These are phyloP conservation scores for Nymphalis polychloros DNA, from an alignment of 2,888 invertebrate genomes.

Conservation along the genomic window DNA sequence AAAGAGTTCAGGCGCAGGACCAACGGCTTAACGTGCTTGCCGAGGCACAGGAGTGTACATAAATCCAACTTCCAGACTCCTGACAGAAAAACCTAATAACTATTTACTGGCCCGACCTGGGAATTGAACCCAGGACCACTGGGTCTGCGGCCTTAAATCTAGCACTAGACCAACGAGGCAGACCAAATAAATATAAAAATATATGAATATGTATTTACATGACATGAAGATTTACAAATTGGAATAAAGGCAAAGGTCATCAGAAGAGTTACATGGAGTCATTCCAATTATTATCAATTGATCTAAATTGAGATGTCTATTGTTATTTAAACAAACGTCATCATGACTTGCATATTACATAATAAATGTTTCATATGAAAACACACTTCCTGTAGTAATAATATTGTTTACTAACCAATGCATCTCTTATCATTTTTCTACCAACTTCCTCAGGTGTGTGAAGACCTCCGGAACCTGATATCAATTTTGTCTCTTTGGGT, in stretches of 20 bases:
- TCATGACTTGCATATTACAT: constrained; percentile 13
- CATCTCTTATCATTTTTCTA: constrained; percentile 88
- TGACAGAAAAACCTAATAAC: too few species aligned
- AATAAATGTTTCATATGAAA: not conserved
- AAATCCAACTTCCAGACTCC: too few species aligned
- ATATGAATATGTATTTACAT: not conserved
- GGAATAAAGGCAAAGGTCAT: too few species aligned
- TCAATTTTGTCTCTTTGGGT: constrained; percentile 92
- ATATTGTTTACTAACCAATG: constrained; percentile 82
- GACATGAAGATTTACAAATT: too few species aligned
- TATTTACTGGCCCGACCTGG: too few species aligned
- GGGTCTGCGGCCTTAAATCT: too few species aligned
- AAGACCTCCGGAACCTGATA: constrained; percentile 90
- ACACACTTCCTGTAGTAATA: not conserved
- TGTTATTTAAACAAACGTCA: constrained; percentile 24
- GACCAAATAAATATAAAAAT: too few species aligned
- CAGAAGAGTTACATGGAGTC: not conserved
- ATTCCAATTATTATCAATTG: constrained; percentile 3
- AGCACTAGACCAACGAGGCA: too few species aligned
- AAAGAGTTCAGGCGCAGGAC: too few species aligned
- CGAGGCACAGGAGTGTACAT: too few species aligned
- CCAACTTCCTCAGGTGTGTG: constrained; percentile 91
- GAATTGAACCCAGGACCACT: too few species aligned
- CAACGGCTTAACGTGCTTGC: too few species aligned
- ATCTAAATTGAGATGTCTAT: constrained; percentile 5